Evolutionary conservation across 2,113 vertebrate species (phyloP), one percentile per base, ranked within the genome.

Genomic region (Atractosteus spatula): DNA sequence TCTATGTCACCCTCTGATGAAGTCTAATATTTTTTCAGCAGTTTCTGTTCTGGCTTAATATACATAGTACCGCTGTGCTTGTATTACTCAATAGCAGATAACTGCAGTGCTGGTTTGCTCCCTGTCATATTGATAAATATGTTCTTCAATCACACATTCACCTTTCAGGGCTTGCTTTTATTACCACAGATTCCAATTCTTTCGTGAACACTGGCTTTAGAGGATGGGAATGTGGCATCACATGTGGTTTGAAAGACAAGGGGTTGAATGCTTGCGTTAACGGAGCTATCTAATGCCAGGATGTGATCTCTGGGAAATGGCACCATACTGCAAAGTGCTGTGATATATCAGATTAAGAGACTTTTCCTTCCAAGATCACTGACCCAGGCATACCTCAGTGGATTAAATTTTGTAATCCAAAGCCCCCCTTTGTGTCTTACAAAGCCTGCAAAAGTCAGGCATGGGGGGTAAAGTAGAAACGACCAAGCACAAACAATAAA

Each of bases 341-440:
- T 43, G 55, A 69, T 69, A 55, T 59, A 29, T 42, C 51, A 5
- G 29, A 44, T 42, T 59, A 43, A 29, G 3, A 47, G 66, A 71
- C 70, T 42, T 42, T 6, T 65, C 62, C 61, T 45, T 65, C 71
- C 54, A 10, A 64, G 73, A 45, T 56, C 62, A 14, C 47, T 57
- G 61, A 64, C 41, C 54, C 67, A 56, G 51, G 51, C 61, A 57
- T 45, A 65, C 41, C 43, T 55, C 44, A 69, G 66, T 10, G 55
- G 67, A 62, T 74, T 63, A 69, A 44, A 8, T 14, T 13, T 5
- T 74, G 66, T 69, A 66, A 59, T 72, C 71, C 55, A 4, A 16
- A 3, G n/a, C 12, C 56, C 67, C 16, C 62, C 41, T 51, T 62
- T 42, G 62, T 66, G 63, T 56, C 3, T 12, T 12, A 4, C n/a